Conservation (phyloP, 2,797 vertebrate genomes). For the Falco peregrinus region DNA sequence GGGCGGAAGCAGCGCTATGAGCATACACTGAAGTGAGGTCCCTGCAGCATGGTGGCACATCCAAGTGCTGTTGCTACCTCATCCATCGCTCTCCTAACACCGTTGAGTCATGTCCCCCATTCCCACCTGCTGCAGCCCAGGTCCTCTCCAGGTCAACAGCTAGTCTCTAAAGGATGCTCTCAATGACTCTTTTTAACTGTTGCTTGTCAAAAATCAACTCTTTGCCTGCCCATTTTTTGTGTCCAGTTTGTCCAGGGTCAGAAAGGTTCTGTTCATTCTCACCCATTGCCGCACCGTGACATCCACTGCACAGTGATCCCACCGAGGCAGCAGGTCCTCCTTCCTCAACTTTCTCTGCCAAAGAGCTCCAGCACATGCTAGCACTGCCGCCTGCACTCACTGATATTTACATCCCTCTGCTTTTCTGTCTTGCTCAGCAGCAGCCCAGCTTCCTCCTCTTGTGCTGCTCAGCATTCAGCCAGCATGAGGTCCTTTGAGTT, state of each 20-base stretch:
- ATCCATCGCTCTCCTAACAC: not conserved
- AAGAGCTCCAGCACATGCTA: accelerated
- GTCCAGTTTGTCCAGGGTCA: not conserved
- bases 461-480: not conserved
- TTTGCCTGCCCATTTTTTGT: not conserved
- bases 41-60: not conserved
- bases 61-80: not conserved
- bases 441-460: not conserved
- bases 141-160: not conserved
- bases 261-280: not conserved
- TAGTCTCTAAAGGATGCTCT: not conserved
- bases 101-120: not conserved
- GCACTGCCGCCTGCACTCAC: not conserved
- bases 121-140: not conserved
- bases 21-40: accelerated
- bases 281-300: not conserved
- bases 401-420: not conserved
- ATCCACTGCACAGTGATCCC: not conserved
- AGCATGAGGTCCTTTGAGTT: not conserved
- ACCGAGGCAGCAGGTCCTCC: not conserved
- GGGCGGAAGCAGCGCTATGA: not conserved
- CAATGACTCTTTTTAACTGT: not conserved
- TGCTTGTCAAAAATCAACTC: not conserved
- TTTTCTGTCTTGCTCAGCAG: not conserved
- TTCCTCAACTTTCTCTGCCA: not conserved